phyloP scores from a whole-genome alignment of 2,113 vertebrate genomes.

The Pangasianodon gigas region DNA sequence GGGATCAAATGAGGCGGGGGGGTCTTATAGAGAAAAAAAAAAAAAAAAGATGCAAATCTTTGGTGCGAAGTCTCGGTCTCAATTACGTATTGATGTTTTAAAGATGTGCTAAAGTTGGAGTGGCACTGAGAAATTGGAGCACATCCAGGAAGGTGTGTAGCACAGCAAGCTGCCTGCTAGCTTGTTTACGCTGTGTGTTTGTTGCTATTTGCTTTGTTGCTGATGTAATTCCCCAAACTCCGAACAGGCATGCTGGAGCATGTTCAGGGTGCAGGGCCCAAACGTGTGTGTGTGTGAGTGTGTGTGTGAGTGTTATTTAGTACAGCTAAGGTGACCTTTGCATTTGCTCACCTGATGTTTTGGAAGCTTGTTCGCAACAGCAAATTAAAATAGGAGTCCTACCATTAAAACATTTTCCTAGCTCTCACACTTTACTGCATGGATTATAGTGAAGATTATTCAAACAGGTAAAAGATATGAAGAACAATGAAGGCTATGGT shows the following conservation, averaged over 20 bases:
- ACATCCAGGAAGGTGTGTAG: constrained; percentile 55
- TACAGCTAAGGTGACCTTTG: constrained; percentile 10
- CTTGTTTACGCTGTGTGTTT: constrained; percentile 55
- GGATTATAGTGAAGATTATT: not conserved
- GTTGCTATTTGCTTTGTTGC: constrained; percentile 59
- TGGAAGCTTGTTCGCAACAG: not conserved
- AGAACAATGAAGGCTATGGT: not conserved
- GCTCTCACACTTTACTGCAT: not conserved
- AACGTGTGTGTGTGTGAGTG: constrained; percentile 30
- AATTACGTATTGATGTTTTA: constrained; percentile 67
- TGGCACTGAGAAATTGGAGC: constrained; percentile 58
- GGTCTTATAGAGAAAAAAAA: constrained; percentile 19
- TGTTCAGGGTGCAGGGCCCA: constrained; percentile 41
- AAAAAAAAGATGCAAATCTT: constrained; percentile 60
- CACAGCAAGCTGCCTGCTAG: constrained; percentile 50
- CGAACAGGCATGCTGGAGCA: constrained; percentile 43
- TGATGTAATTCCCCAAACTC: constrained; percentile 55
- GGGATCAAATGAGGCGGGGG: constrained; percentile 57
- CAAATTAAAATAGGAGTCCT: not conserved
- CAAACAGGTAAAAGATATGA: not conserved
- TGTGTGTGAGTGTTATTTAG: constrained; percentile 1
- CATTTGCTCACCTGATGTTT: not conserved
- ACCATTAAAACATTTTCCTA: not conserved
- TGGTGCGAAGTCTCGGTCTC: constrained; percentile 54
- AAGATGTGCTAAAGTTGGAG: constrained; percentile 60